A percentile compares a stretch with the other conserved stretches of the same genome.
Conservation (phyloP, 2,888 invertebrate species). For the Sepioteuthis lessoniana region DNA sequence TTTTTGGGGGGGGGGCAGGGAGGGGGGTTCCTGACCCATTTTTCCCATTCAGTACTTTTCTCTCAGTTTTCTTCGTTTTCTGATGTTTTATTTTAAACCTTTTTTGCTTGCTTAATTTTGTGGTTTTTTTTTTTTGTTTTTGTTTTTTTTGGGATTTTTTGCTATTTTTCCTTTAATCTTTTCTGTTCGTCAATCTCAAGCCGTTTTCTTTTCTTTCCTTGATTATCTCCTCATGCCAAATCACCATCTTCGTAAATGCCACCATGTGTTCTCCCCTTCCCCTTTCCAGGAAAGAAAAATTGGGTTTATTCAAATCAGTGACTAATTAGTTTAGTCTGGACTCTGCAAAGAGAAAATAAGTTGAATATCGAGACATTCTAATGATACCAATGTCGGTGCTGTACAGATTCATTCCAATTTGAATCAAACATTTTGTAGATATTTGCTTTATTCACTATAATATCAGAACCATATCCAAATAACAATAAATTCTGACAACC, state of each 20-base stretch:
- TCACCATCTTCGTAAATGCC: not conserved
- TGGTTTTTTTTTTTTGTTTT: not conserved
- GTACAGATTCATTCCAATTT: not conserved
- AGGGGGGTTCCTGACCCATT: no score
- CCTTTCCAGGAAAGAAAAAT: not conserved
- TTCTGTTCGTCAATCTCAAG: not conserved
- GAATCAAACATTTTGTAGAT: not conserved
- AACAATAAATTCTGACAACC: no score
- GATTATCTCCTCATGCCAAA: not conserved
- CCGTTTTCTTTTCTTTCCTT: not conserved
- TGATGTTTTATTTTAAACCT: not conserved
- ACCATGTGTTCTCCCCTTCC: not conserved
- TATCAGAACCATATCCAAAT: not conserved
- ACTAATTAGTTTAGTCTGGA: constrained; percentile 11
- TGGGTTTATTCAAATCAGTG: not conserved
- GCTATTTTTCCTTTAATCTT: not conserved
- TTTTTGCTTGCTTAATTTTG: not conserved
- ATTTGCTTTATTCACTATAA: not conserved
- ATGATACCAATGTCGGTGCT: not conserved
- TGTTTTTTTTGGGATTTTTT: no score
- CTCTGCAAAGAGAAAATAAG: not conserved
- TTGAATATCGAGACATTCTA: not conserved
- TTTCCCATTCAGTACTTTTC: not conserved
- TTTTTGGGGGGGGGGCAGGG: no score
- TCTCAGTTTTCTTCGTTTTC: not conserved